phyloP scores from a whole-genome alignment of 2,113 vertebrate genomes.

The Eurystomus gularis region DNA sequence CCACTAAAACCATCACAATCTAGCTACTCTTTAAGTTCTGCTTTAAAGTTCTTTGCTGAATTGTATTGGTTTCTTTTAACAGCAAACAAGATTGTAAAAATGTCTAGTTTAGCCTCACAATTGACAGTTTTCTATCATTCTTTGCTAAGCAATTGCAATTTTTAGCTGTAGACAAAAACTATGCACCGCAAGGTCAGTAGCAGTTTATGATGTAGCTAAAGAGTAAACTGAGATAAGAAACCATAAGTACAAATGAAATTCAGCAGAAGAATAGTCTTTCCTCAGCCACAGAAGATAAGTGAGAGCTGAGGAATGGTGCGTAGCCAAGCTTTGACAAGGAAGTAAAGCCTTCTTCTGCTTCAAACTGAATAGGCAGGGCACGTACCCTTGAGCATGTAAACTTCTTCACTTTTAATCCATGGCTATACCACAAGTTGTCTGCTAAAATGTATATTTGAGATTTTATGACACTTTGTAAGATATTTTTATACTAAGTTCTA shows the following conservation, averaged over 20 bases:
- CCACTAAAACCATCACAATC: background rate
- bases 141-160: background rate
- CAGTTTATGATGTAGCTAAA: background rate
- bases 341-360: background rate
- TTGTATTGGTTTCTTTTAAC: background rate
- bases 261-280: background rate
- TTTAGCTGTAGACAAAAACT: background rate
- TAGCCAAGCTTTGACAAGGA: background rate
- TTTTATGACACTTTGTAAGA: background rate
- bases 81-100: background rate
- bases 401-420: background rate
- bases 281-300: background rate
- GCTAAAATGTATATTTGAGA: background rate
- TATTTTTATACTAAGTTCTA: background rate
- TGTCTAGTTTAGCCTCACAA: background rate
- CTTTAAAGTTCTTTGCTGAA: background rate
- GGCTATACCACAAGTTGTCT: background rate
- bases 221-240: background rate
- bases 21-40: background rate
- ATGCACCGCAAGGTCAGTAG: fast-evolving
- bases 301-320: background rate
- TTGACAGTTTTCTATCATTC: background rate
- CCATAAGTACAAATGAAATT: background rate
- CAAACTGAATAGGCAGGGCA: background rate
- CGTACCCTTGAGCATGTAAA: background rate